phyloP scores from a whole-genome alignment of 1,140 invertebrate species.

The Drosophila nasuta region DNA sequence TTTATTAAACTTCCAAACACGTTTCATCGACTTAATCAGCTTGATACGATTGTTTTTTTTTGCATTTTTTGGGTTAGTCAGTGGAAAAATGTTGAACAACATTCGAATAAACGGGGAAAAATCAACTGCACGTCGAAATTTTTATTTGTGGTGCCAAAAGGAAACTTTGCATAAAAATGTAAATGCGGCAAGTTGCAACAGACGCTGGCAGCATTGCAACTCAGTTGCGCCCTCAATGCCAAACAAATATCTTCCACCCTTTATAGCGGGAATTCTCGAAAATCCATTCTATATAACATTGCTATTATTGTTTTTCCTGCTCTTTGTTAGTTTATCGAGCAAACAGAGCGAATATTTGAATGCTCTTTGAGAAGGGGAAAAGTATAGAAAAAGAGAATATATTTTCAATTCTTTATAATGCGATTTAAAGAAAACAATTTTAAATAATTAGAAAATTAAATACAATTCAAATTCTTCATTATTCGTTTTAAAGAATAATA shows the following conservation, averaged over 20 bases:
- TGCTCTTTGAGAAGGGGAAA: background rate
- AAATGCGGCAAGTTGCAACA: constrained; percentile 62
- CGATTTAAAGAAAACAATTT: background rate
- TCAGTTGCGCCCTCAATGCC: background rate
- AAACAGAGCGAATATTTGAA: background rate
- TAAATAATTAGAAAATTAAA: background rate
- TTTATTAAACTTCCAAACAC: constrained; percentile 63
- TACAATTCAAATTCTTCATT: too few relatives aligned
- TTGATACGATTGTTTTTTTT: constrained; percentile 10
- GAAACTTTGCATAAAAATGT: constrained; percentile 57
- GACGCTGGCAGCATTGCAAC: constrained; percentile 17
- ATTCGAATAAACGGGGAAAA: constrained; percentile 45
- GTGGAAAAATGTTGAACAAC: constrained; percentile 54
- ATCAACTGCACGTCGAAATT: constrained; percentile 45
- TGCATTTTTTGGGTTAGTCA: background rate
- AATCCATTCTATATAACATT: constrained; percentile 26
- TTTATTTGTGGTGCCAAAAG: constrained; percentile 40
- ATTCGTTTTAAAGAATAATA: too few relatives aligned
- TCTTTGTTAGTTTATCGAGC: background rate
- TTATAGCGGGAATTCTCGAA: background rate
- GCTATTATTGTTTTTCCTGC: constrained; percentile 20
- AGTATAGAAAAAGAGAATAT: background rate
- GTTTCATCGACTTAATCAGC: constrained; percentile 71
- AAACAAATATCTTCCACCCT: background rate
- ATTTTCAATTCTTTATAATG: background rate